Evolutionary conservation across 92 coral and sea anemone genomes (phyloP), one percentile per base, ranked within the genome.

Genomic region (Metridium senile): DNA sequence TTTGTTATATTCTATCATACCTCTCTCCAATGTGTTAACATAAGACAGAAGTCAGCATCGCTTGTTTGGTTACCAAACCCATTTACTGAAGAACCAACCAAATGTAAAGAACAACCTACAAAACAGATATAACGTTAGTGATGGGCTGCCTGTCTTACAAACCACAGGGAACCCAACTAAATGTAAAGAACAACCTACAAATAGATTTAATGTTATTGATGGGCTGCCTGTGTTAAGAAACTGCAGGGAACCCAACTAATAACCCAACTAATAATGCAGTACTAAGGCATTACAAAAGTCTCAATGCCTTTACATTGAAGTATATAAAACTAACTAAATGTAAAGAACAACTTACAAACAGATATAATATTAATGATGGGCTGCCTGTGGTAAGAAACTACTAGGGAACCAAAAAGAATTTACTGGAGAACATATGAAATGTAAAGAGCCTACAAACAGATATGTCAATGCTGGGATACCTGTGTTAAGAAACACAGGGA

Each of bases 1-100:
- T 3, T 26, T 21, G 17, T 9, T 10, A 9, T 19, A 9, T 34
- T 0, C 2, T 11, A 1, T 39, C 11, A n/a, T 79, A 90, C 97
- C 88, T 81, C 56, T 45, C 92, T 76, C 79, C 85, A 86, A 49
- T 83, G 86, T 28, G 97, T 76, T 18, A 90, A 39, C 57, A 90
- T 67, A 19, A 93, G 89, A 72, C 99, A 95, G 80, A 92, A 89
- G 45, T 95, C 99, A 0, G 97, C 92, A 72, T 95, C 99, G 51
- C 99, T 95, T 18, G 76, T 67, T 56, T 89, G 70, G 58, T 85
- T 86, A 0, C 96, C 99, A 75, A 95, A 83, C 19, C 99, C 97
- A 95, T 85, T 95, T 62, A 82, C 83, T 21, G 97, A 89, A 9
- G 99, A 95, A 1, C 99, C 99, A 81, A 87, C 88, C 31, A 95